phyloP scores from a whole-genome alignment of 2,888 invertebrate species.

The Desoria tigrina region DNA sequence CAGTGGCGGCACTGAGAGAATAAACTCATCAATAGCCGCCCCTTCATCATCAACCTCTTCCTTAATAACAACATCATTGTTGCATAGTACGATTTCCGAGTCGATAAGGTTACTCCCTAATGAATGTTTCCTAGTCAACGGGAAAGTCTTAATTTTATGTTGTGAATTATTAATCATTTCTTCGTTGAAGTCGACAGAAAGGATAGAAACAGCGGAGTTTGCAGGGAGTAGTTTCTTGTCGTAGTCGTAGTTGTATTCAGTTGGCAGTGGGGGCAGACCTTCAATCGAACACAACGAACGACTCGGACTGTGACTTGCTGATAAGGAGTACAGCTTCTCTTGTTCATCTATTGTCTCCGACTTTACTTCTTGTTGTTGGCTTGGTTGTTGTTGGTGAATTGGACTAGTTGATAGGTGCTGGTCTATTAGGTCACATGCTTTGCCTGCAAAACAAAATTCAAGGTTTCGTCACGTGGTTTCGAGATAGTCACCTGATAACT shows the following conservation, averaged over 20 bases:
- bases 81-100: background rate
- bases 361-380: background rate
- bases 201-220: constrained; percentile 71
- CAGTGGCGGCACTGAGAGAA: too few species aligned
- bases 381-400: constrained; percentile 15
- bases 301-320: constrained; percentile 40
- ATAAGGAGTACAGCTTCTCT: constrained; percentile 39
- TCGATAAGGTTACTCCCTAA: constrained; percentile 38
- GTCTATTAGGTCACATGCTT: constrained; percentile 83
- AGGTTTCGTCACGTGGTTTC: too few species aligned
- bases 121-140: constrained; percentile 43
- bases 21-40: too few species aligned
- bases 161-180: constrained; percentile 64
- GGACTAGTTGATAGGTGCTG: constrained; percentile 63
- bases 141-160: background rate
- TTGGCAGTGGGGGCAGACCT: constrained; percentile 29
- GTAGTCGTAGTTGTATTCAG: constrained; percentile 13
- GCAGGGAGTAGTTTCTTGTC: constrained; percentile 55
- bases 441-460: too few species aligned
- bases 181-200: constrained; percentile 79
- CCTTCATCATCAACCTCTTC: too few species aligned
- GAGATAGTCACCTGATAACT: too few species aligned
- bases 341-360: constrained; percentile 45
- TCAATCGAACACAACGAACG: constrained; percentile 34
- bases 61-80: too few species aligned